Base-by-base conservation (phyloP, 2,797 vertebrate genomes). In the Chiroxiphia lanceolata region DNA sequence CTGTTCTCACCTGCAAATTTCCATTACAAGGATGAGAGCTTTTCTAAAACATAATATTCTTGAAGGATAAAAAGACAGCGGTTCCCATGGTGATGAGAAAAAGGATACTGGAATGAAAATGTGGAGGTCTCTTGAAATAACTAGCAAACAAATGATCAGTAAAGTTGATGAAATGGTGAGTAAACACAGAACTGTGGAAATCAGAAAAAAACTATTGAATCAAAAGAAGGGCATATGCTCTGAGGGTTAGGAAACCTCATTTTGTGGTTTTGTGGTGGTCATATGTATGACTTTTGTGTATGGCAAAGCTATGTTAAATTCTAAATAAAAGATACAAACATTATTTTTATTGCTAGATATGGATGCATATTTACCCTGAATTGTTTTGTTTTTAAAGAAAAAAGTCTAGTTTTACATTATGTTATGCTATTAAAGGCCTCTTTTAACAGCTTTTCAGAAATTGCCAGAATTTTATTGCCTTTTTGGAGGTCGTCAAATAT, bases 71-170 rank as follows among this genome's bases (percentile, higher is more conserved):
- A 92, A 88, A 88, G 57, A 48, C 48, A 57, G 56, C 68, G 40
- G 93, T 96, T 94, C 87, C 93, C 91, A 94, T 94, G 87, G 94
- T 88, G 93, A 96, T 91, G 72, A 75, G 53, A 45, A 64, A 71
- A 81, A 83, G 26, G 60, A 54, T 91, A 90, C 65, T 75, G 76
- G 76, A 95, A 95, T 50, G 27, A 81, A 88, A 86, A 93, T 65
- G 47, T 69, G 57, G 53, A 88, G 31, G 33, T 83, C 57, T 78
- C 34, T 90, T 88, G 79, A 88, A 94, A 83, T 83, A 90, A 71
- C 82, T 85, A 65, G 19, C 19, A 90, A 94, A 88, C 22, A 93
- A 81, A 80, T 72, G 26, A 84, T 75, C 45, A 69, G 72, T 68
- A 71, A 67, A 42, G 61, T 33, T 71, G 82, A 61, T 36, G 38